Base-by-base conservation (phyloP, 1,140 invertebrate species). In the Nephila pilipes region DNA sequence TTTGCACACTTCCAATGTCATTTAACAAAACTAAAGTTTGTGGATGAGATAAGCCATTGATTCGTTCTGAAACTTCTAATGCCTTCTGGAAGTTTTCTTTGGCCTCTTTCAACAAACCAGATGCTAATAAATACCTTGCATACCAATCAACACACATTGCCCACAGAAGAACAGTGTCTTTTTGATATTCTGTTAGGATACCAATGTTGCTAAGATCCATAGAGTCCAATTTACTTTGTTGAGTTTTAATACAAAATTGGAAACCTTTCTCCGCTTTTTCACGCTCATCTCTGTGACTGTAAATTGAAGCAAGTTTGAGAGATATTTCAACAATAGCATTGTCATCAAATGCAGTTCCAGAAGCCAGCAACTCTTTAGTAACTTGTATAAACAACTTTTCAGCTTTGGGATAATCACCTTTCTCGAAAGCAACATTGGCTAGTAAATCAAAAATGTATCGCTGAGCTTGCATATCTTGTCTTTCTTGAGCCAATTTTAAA, bases 361-460 rank as follows among this genome's bases (percentile, higher is more conserved):
- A 96, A 5, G 96, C 95, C 93, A 98, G 95, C 60, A 98, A 95
- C 94, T 95, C 96, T 95, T 97, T 97, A 95, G 98, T 97, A 2
- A 99, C 97, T 83, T 96, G 96, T 20, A 97, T 96, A 96, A 98
- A 99, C 36, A 99, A 95, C 89, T 96, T 96, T 95, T 99, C 97
- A 12, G 98, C 98, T 95, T 98, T 98, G 94, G 97, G 96, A 94
- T 97, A 97, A 93, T 99, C 96, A 79, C 97, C 97, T 83, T 96
- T 96, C 94, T 97, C 96, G 94, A 98, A 97, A 22, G 98, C 98
- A 80, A 99, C 96, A 96, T 99, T 99, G 10, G 98, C 98, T 97
- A 99, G 97, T 10, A 98, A 94, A 96, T 99, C 98, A 95, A 97
- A 98, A 91, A 99, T 97, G 94, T 99, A 98, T 14, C 97, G 97